These are phyloP conservation scores for Thumatha senex DNA, from an alignment of 2,888 invertebrate genomes.

Conservation along the genomic window DNA sequence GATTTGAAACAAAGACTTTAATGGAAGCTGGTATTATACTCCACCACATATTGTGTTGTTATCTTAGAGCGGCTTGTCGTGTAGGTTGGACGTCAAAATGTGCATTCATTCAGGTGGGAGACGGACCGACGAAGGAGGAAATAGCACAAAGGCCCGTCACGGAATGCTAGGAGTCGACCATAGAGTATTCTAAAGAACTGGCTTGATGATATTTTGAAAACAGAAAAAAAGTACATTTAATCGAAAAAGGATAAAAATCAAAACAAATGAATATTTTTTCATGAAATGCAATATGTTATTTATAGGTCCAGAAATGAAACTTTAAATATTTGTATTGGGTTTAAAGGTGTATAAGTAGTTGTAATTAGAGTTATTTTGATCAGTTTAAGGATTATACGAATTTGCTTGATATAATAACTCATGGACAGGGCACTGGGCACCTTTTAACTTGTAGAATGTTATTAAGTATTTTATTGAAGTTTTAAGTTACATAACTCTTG, in stretches of 20 bases:
- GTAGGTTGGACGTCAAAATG: constrained; percentile 50
- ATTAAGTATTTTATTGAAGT: no score
- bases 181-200: constrained; percentile 26
- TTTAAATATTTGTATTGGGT: no score
- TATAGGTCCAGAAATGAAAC: no score
- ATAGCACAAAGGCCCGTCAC: constrained; percentile 59
- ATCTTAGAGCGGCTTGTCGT: constrained; percentile 35
- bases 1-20: no score
- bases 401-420: no score
- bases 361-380: no score
- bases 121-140: constrained; percentile 51
- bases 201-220: background rate
- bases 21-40: constrained; percentile 11
- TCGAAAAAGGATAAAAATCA: background rate
- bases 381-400: no score
- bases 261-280: background rate
- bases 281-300: background rate
- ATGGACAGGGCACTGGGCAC: no score
- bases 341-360: no score
- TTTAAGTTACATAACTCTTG: no score
- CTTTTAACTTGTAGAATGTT: no score
- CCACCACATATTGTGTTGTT: constrained; percentile 34
- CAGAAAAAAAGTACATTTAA: background rate
- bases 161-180: constrained; percentile 45
- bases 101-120: constrained; percentile 51